Evolutionary conservation across 2,888 invertebrate genomes (phyloP).

Genomic region (Esperia sulphurella): DNA sequence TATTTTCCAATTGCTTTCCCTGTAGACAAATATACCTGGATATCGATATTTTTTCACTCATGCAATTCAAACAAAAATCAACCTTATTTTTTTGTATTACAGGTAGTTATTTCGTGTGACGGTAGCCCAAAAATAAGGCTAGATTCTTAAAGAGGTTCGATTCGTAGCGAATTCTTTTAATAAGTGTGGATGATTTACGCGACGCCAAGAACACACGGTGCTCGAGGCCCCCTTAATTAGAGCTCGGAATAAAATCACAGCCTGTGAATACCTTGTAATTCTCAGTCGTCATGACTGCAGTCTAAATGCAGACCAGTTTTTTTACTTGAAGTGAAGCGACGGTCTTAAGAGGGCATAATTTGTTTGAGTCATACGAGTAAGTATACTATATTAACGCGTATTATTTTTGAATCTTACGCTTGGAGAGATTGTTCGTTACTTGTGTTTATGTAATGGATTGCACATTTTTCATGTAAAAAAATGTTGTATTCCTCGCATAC

Average conservation of each 20-base stretch:
- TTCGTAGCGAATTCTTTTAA: constrained; percentile 71
- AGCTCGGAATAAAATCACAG: constrained; percentile 44
- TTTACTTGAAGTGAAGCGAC: too few species aligned
- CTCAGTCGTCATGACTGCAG: constrained; percentile 11
- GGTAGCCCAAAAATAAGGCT: constrained; percentile 19
- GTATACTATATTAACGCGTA: too few species aligned
- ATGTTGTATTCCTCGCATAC: too few species aligned
- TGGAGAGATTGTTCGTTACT: too few species aligned
- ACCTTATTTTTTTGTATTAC: constrained; percentile 13
- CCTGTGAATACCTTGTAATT: constrained; percentile 12
- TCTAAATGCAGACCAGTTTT: not conserved
- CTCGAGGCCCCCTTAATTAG: constrained; percentile 54
- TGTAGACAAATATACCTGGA: constrained; percentile 22
- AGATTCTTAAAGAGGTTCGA: constrained; percentile 65
- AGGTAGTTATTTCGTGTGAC: too few species aligned
- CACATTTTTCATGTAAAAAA: too few species aligned
- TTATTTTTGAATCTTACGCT: too few species aligned
- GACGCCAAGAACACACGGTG: constrained; percentile 64
- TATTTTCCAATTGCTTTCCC: constrained; percentile 16
- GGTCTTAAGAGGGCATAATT: too few species aligned
- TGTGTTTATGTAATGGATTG: too few species aligned
- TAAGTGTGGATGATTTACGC: constrained; percentile 75
- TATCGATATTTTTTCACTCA: constrained; percentile 23
- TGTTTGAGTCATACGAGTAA: too few species aligned
- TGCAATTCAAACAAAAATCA: constrained; percentile 8